A percentile compares a stretch with the other conserved stretches of the same genome.
phyloP scores from a whole-genome alignment of 2,888 invertebrate species.

The Stenurella melanura region DNA sequence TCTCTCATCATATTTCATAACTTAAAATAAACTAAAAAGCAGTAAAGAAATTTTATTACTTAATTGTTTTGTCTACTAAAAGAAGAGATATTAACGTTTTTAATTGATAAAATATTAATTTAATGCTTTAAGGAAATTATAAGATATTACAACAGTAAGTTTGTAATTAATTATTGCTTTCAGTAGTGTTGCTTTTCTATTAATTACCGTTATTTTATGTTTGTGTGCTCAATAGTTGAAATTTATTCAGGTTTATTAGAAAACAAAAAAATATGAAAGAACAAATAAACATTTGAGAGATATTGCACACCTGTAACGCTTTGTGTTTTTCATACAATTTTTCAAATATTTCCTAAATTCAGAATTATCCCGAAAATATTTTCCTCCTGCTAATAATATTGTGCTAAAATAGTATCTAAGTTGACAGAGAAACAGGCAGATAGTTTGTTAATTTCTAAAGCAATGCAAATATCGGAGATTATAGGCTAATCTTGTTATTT shows the following conservation, averaged over 20 bases:
- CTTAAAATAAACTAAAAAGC: conserved; percentile 15
- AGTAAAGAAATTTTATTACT: conserved; percentile 9
- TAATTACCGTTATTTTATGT: background rate
- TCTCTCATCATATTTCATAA: conserved; percentile 15
- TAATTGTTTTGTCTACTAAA: conserved; percentile 10
- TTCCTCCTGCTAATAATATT: too few relatives aligned
- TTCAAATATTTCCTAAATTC: too few relatives aligned
- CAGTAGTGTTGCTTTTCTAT: background rate
- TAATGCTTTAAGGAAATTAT: background rate
- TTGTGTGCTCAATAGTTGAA: background rate
- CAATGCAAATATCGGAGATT: too few relatives aligned
- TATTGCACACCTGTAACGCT: too few relatives aligned
- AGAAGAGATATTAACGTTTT: conserved; percentile 1
- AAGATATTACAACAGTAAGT: background rate
- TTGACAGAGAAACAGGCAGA: too few relatives aligned
- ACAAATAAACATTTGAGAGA: too few relatives aligned
- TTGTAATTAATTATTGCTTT: background rate
- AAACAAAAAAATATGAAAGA: too few relatives aligned
- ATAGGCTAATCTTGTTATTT: too few relatives aligned
- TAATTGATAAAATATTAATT: background rate
- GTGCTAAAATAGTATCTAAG: too few relatives aligned
- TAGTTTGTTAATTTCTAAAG: too few relatives aligned
- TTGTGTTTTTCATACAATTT: too few relatives aligned
- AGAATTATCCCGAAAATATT: too few relatives aligned
- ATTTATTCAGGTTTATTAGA: background rate